Percentiles rank a stretch among this genome's conserved stretches.
These are phyloP conservation scores for Drosophila pullipes DNA, from an alignment of 2,888 invertebrate species.

Conservation along the genomic window DNA sequence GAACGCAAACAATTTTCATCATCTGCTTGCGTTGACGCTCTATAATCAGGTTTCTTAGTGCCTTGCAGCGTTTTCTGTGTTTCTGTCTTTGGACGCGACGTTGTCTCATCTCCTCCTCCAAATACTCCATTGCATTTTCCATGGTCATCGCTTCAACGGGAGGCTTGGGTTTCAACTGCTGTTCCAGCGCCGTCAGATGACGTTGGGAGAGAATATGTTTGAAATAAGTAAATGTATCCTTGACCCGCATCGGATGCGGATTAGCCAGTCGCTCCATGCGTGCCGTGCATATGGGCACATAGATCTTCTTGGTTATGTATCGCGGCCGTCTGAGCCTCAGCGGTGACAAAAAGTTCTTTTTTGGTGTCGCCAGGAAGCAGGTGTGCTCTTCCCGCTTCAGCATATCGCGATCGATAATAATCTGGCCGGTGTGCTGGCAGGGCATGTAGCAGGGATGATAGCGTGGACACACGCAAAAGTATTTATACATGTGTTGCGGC, in stretches of 20 bases:
- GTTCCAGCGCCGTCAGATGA: slow-evolving; percentile 66
- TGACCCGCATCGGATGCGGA: slow-evolving; percentile 74
- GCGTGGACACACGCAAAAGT: slow-evolving; percentile 75
- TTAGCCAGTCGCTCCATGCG: slow-evolving; percentile 80
- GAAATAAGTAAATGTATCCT: slow-evolving; percentile 69
- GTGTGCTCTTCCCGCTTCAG: slow-evolving; percentile 82
- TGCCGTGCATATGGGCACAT: slow-evolving; percentile 81
- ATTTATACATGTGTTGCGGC: slow-evolving; percentile 69
- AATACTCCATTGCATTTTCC: slow-evolving; percentile 77
- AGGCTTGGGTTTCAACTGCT: slow-evolving; percentile 70
- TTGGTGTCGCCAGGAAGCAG: slow-evolving; percentile 82
- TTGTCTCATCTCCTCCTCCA: slow-evolving; percentile 82
- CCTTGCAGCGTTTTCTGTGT: slow-evolving; percentile 66
- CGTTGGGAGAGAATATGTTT: slow-evolving; percentile 63
- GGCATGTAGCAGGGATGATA: slow-evolving; percentile 72
- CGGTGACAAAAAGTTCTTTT: slow-evolving; percentile 63
- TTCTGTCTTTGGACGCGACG: slow-evolving; percentile 59
- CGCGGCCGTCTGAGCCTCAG: slow-evolving; percentile 50
- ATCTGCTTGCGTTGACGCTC: slow-evolving; percentile 75
- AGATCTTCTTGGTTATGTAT: slow-evolving; percentile 66
- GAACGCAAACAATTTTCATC: slow-evolving; percentile 76
- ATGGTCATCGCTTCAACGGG: slow-evolving; percentile 69
- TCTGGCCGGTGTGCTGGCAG: slow-evolving; percentile 82
- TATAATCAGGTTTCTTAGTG: slow-evolving; percentile 70
- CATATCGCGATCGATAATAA: slow-evolving; percentile 83